phyloP scores from a whole-genome alignment of 1,140 invertebrate species.

The Trichomalopsis sarcophagae region DNA sequence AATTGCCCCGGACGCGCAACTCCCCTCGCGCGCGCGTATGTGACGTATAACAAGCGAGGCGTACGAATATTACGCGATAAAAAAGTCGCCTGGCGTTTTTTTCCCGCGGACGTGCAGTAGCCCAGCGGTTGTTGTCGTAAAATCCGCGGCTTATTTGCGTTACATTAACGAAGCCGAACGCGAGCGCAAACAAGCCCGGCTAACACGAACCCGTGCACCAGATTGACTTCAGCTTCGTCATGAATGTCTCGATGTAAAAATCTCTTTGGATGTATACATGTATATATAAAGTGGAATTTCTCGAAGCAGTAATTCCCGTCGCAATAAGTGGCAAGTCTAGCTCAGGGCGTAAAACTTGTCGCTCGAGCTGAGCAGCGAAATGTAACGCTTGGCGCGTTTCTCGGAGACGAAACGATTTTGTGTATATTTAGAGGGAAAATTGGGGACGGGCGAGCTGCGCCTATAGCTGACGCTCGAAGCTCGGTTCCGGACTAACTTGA shows the following conservation, averaged over 20 bases:
- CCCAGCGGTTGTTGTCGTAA: background rate
- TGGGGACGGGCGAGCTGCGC: background rate
- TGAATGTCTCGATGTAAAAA: no score
- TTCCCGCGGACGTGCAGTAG: background rate
- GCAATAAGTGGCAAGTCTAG: no score
- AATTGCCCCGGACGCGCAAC: background rate
- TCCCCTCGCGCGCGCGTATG: no score
- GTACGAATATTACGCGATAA: background rate
- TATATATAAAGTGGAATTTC: background rate
- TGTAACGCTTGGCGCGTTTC: background rate
- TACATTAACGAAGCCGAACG: background rate
- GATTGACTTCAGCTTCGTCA: no score
- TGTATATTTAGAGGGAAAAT: background rate
- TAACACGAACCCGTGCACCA: background rate
- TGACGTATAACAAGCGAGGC: background rate
- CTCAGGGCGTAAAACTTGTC: background rate
- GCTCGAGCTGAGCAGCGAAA: background rate
- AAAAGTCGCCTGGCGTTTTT: background rate
- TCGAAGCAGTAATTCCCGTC: background rate
- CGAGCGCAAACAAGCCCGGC: background rate
- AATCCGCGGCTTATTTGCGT: background rate
- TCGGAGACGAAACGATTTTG: background rate
- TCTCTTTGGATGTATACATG: no score
- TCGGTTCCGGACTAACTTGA: background rate
- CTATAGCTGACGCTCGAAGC: background rate